Conservation (phyloP, 2,113 vertebrate species). For the Nibea coibor region DNA sequence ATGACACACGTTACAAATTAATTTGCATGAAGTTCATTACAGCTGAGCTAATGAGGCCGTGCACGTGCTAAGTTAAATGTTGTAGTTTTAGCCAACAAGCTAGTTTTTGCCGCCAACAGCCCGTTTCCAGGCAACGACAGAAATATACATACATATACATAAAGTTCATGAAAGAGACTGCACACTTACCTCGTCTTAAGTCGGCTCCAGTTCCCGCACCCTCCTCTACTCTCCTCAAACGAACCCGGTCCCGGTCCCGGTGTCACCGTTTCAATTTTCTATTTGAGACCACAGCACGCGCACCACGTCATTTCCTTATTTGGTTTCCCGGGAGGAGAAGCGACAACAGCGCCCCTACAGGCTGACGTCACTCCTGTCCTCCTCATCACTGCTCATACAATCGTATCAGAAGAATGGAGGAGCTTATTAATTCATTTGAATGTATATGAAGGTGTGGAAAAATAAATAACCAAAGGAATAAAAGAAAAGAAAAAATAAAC, state of each 20-base stretch:
- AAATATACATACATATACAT: neutral
- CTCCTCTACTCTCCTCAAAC: constrained; percentile 1
- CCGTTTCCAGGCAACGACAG: neutral
- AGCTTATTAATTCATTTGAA: neutral
- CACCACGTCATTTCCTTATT: constrained; percentile 82
- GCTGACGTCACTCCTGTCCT: neutral
- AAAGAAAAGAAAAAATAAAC: too few relatives aligned
- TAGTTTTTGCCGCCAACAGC: neutral
- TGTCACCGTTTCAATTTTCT: constrained; percentile 28
- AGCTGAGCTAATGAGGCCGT: neutral
- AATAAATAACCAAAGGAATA: too few relatives aligned
- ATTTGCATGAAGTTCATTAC: neutral
- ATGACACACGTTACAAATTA: neutral
- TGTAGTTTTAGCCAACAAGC: constrained; percentile 1
- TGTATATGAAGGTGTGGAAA: too few relatives aligned
- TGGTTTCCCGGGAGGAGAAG: constrained; percentile 32
- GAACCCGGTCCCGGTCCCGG: neutral
- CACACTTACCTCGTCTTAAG: constrained; percentile 24
- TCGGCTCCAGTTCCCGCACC: neutral
- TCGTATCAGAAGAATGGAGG: neutral
- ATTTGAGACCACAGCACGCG: constrained; percentile 36
- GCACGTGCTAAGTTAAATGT: constrained; percentile 15
- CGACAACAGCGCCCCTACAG: constrained; percentile 43
- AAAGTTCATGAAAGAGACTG: neutral
- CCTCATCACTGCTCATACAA: neutral